Conservation (phyloP, 2,888 invertebrate species). For the Eilema griseolum region DNA sequence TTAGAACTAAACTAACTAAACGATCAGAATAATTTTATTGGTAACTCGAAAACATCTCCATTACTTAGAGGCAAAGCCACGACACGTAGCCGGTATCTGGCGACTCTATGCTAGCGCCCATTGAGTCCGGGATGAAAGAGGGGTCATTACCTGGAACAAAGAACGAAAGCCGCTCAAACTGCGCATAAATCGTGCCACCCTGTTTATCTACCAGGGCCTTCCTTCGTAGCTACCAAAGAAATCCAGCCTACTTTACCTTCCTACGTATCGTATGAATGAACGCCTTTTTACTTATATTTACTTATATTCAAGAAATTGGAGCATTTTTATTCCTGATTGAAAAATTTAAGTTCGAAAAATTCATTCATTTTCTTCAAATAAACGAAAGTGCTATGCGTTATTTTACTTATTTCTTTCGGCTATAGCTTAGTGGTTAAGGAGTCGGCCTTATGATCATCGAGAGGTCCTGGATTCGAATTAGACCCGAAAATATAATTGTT, state of each 20-base stretch:
- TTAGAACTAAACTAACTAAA: background rate
- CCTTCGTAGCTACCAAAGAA: constrained; percentile 80
- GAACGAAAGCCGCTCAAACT: constrained; percentile 82
- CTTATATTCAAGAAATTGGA: constrained; percentile 33
- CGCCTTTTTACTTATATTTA: constrained; percentile 68
- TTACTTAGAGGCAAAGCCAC: constrained; percentile 53
- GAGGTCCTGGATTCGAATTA: no score
- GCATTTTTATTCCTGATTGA: constrained; percentile 1
- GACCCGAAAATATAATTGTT: no score
- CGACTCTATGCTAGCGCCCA: constrained; percentile 76
- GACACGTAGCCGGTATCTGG: constrained; percentile 67
- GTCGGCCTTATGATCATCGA: no score
- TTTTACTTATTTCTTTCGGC: no score
- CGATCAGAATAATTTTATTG: constrained; percentile 29
- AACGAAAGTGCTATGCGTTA: no score
- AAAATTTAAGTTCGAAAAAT: background rate
- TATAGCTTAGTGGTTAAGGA: no score
- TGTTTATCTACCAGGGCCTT: constrained; percentile 81
- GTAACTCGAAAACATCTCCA: constrained; percentile 40
- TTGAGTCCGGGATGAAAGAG: constrained; percentile 83
- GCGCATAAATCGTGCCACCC: constrained; percentile 81
- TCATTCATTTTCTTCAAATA: background rate
- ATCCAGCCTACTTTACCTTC: constrained; percentile 76
- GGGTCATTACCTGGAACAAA: constrained; percentile 87
- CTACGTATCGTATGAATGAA: constrained; percentile 68